Percentiles rank a stretch among this genome's conserved stretches.
Evolutionary conservation across 2,113 vertebrate species (phyloP).

Genomic region (Petromus typicus): DNA sequence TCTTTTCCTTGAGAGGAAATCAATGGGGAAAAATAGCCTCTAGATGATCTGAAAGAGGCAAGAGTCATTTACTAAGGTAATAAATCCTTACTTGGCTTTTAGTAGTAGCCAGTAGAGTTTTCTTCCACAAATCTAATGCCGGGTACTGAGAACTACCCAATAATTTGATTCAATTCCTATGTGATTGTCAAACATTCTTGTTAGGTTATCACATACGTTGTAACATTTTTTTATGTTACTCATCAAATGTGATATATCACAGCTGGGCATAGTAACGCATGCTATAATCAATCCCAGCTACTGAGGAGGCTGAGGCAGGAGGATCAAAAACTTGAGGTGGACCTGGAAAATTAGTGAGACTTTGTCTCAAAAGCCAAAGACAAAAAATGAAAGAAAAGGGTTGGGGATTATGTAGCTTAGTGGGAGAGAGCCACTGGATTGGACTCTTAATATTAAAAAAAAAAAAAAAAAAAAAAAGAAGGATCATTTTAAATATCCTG

Average conservation of each 20-base stretch:
- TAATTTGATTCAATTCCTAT: neutral
- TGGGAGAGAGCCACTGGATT: neutral
- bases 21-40: neutral
- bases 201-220: neutral
- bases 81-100: neutral
- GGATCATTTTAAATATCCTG: neutral
- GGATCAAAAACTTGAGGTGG: neutral
- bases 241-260: neutral
- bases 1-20: neutral
- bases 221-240: neutral
- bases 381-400: neutral
- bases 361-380: neutral
- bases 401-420: neutral
- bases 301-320: neutral
- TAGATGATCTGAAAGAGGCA: neutral
- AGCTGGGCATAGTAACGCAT: neutral
- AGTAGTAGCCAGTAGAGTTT: neutral
- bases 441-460: neutral
- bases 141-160: neutral
- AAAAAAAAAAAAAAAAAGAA: neutral
- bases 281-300: neutral
- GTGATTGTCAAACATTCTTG: neutral
- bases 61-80: neutral
- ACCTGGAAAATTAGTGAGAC: neutral
- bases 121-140: neutral